Percentiles rank a stretch among this genome's conserved stretches.
Evolutionary conservation across 2,888 invertebrate species (phyloP).

Genomic region (Myopa tessellatipennis): DNA sequence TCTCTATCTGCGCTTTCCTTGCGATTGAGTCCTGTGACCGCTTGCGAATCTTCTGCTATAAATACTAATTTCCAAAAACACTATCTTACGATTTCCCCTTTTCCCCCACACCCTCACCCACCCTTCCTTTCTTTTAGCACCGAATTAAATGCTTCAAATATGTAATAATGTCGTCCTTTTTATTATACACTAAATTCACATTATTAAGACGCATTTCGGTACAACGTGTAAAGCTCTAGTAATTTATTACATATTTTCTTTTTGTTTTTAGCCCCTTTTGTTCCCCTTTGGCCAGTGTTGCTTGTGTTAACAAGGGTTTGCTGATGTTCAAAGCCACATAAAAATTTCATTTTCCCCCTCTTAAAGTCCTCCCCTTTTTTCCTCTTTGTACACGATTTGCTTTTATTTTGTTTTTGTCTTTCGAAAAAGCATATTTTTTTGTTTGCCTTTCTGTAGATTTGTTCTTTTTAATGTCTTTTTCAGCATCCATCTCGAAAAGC

Average conservation of each 20-base stretch:
- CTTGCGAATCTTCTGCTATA: no score
- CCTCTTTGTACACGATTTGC: not conserved
- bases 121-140: not conserved
- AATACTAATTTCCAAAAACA: no score
- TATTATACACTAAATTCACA: not conserved
- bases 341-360: slow-evolving; percentile 18
- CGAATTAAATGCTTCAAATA: not conserved
- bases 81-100: not conserved
- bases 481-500: not conserved
- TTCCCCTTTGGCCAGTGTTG: not conserved
- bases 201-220: slow-evolving; percentile 20
- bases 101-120: no score
- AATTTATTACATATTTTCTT: slow-evolving; percentile 45
- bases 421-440: not conserved
- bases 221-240: slow-evolving; percentile 43
- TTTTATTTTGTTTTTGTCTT: not conserved
- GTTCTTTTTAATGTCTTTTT: not conserved
- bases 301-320: slow-evolving; percentile 5
- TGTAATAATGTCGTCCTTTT: not conserved
- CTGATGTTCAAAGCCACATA: slow-evolving; percentile 8
- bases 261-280: slow-evolving; percentile 22
- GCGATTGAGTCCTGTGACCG: no score
- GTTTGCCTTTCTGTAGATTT: not conserved
- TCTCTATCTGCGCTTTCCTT: no score
- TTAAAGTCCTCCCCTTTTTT: not conserved